phyloP scores from a whole-genome alignment of 2,797 vertebrate species.

The Danio tinwini region DNA sequence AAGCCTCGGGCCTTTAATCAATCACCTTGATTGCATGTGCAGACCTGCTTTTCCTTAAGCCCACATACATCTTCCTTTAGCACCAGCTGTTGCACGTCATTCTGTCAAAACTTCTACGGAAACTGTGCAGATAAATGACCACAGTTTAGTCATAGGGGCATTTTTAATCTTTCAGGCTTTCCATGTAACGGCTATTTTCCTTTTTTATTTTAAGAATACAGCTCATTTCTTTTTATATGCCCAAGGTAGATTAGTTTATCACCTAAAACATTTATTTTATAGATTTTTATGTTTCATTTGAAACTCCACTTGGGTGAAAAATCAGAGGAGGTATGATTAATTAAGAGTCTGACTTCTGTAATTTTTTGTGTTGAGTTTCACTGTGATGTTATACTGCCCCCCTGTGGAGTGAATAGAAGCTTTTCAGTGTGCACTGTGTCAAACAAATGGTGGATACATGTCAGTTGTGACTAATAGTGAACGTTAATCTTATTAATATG shows the following conservation, averaged over 20 bases:
- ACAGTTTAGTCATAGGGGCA: not conserved
- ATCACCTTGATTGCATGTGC: constrained; percentile 47
- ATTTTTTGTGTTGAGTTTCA: constrained; percentile 16
- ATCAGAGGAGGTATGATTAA: not conserved
- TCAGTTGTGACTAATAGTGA: not conserved
- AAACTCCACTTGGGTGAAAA: not conserved
- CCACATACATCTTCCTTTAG: constrained; percentile 36
- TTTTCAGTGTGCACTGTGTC: not conserved
- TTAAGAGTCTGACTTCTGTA: not conserved
- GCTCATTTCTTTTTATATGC: not conserved
- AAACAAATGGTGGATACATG: not conserved
- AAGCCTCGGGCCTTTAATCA: constrained; percentile 50
- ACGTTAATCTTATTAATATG: not conserved
- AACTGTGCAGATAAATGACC: constrained; percentile 13
- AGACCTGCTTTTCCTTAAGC: constrained; percentile 46
- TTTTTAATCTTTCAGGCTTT: constrained; percentile 25
- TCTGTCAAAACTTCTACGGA: constrained; percentile 19
- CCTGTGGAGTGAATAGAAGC: constrained; percentile 43
- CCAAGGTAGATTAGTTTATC: not conserved
- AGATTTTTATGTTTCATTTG: not conserved
- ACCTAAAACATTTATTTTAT: not conserved
- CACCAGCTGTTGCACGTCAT: constrained; percentile 17
- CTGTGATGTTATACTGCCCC: constrained; percentile 48
- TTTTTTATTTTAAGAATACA: not conserved
- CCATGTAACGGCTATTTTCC: no score